Evolutionary conservation across 2,797 vertebrate species (phyloP).

Genomic region (Selene dorsalis): DNA sequence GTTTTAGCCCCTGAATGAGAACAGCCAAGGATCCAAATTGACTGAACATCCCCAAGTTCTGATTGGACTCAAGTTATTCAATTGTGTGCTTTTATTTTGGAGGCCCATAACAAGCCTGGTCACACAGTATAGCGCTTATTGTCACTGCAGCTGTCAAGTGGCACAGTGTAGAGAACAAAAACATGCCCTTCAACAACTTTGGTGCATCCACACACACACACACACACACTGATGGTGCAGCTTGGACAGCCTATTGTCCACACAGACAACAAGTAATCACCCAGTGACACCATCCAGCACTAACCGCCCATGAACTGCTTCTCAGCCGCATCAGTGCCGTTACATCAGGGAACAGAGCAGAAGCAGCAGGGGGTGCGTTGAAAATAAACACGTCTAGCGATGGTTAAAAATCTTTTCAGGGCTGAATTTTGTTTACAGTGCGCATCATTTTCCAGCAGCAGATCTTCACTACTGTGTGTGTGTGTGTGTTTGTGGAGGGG

Average conservation of each 20-base stretch:
- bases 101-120: too few relatives aligned
- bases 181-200: too few relatives aligned
- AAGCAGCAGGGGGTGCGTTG: conserved; percentile 9
- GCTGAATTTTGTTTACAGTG: not conserved
- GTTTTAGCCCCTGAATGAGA: too few relatives aligned
- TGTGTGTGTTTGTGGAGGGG: too few relatives aligned
- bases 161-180: too few relatives aligned
- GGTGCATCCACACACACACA: too few relatives aligned
- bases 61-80: too few relatives aligned
- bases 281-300: not conserved
- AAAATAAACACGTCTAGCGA: not conserved
- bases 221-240: not conserved
- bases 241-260: not conserved
- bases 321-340: conserved; percentile 4
- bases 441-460: conserved; percentile 15
- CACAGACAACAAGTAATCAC: not conserved
- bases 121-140: too few relatives aligned
- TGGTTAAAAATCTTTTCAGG: not conserved
- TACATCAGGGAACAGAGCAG: conserved; percentile 2
- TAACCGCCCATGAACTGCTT: conserved; percentile 29
- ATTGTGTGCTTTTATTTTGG: too few relatives aligned
- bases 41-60: too few relatives aligned
- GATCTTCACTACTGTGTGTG: not conserved
- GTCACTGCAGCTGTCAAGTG: too few relatives aligned
- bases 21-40: too few relatives aligned